Evolutionary conservation across 2,888 invertebrate genomes (phyloP).

Genomic region (Sarcophaga caerulescens): DNA sequence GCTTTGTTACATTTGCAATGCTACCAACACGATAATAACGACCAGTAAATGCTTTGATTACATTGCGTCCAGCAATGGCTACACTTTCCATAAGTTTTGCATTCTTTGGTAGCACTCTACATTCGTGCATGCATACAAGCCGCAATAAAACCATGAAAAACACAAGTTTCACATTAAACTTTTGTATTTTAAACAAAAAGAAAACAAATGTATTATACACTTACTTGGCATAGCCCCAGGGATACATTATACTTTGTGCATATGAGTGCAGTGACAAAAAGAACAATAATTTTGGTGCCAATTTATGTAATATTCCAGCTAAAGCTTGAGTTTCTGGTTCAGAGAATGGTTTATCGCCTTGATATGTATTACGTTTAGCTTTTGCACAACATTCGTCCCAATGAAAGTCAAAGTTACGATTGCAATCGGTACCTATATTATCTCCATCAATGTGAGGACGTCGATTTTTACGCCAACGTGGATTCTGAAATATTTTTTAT

Average conservation of each 20-base stretch:
- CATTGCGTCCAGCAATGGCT: slow-evolving; percentile 77
- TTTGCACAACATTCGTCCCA: slow-evolving; percentile 81
- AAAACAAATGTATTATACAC: slow-evolving; percentile 35
- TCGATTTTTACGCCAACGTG: slow-evolving; percentile 84
- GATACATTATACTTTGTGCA: slow-evolving; percentile 80
- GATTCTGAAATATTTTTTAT: slow-evolving; percentile 79
- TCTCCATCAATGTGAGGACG: slow-evolving; percentile 76
- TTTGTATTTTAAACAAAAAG: slow-evolving; percentile 19
- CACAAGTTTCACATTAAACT: slow-evolving; percentile 8
- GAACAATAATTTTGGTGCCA: slow-evolving; percentile 76
- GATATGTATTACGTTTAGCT: slow-evolving; percentile 76
- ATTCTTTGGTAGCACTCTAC: slow-evolving; percentile 74
- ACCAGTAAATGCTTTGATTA: slow-evolving; percentile 78
- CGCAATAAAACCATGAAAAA: slow-evolving; percentile 26
- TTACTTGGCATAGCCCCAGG: slow-evolving; percentile 79
- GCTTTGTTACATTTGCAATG: slow-evolving; percentile 76
- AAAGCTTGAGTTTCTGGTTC: slow-evolving; percentile 79
- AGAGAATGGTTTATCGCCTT: slow-evolving; percentile 79
- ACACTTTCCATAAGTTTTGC: slow-evolving; percentile 75
- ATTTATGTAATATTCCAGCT: slow-evolving; percentile 74
- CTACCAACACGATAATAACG: slow-evolving; percentile 79
- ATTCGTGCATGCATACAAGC: neutral
- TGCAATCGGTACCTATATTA: slow-evolving; percentile 85
- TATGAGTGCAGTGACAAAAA: slow-evolving; percentile 80
- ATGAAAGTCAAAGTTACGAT: slow-evolving; percentile 85